Conservation (phyloP, 2,888 invertebrate genomes). For the Hetaerina titia region DNA sequence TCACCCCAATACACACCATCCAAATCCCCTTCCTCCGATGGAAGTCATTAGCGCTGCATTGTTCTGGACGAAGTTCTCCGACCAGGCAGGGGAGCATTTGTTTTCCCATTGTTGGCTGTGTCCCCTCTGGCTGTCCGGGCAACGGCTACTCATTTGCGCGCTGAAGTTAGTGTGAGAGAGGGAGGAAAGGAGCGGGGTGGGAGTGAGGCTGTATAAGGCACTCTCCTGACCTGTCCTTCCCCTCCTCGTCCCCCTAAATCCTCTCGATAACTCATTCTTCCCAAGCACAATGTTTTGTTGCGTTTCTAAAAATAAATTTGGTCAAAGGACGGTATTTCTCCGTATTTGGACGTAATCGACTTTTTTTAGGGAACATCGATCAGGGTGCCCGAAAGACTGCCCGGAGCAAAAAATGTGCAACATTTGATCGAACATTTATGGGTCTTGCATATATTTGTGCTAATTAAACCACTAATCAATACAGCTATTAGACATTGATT, state of each 20-base stretch:
- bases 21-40: slow-evolving; percentile 30
- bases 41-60: slow-evolving; percentile 64
- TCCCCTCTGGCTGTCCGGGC: slow-evolving; percentile 40
- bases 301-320: neutral
- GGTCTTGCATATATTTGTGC: too few species aligned
- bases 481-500: too few species aligned
- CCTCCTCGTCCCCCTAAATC: neutral
- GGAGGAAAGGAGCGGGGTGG: neutral
- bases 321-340: neutral
- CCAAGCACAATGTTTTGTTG: neutral
- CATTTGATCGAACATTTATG: too few species aligned
- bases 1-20: slow-evolving; percentile 14
- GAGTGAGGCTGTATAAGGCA: neutral
- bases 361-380: neutral
- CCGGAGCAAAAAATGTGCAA: too few species aligned
- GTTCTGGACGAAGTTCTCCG: slow-evolving; percentile 32
- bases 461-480: too few species aligned
- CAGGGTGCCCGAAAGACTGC: neutral
- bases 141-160: slow-evolving; percentile 60
- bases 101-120: slow-evolving; percentile 45
- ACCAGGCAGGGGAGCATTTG: slow-evolving; percentile 32
- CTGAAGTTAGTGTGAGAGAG: slow-evolving; percentile 17
- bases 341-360: neutral
- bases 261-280: neutral
- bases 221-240: neutral